Conservation (phyloP, 2,888 invertebrate species). For the Amphiduros pacificus region DNA sequence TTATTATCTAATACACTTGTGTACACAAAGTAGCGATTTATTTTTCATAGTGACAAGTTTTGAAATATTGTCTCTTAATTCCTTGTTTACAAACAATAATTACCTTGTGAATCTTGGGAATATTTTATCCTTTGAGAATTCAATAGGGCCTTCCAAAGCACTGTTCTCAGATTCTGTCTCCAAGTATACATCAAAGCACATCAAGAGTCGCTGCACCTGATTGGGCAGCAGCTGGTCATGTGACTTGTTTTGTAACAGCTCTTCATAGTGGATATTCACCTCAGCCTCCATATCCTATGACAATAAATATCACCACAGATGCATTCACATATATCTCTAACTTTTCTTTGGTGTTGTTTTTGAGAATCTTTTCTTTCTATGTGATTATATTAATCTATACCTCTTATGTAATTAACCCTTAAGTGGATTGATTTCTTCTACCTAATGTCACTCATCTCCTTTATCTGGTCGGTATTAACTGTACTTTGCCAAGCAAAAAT, state of each 20-base stretch:
- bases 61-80: neutral
- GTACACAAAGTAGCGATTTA: neutral
- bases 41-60: neutral
- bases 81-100: neutral
- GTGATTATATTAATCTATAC: no score
- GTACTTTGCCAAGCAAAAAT: no score
- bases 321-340: no score
- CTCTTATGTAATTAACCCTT: no score
- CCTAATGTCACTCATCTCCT: no score
- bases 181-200: conserved; percentile 82
- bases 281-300: conserved; percentile 74
- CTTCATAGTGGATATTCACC: conserved; percentile 68
- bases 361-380: no score
- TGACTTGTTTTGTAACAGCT: conserved; percentile 54
- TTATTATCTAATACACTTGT: no score
- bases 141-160: conserved; percentile 62
- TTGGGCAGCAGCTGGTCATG: conserved; percentile 68
- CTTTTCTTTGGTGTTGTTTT: no score
- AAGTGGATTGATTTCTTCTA: no score
- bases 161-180: conserved; percentile 70
- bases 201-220: conserved; percentile 79
- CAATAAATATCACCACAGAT: no score
- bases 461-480: no score
- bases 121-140: conserved; percentile 80
- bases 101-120: conserved; percentile 62